phyloP scores from a whole-genome alignment of 2,888 invertebrate genomes.

The Thymelicus acteon region DNA sequence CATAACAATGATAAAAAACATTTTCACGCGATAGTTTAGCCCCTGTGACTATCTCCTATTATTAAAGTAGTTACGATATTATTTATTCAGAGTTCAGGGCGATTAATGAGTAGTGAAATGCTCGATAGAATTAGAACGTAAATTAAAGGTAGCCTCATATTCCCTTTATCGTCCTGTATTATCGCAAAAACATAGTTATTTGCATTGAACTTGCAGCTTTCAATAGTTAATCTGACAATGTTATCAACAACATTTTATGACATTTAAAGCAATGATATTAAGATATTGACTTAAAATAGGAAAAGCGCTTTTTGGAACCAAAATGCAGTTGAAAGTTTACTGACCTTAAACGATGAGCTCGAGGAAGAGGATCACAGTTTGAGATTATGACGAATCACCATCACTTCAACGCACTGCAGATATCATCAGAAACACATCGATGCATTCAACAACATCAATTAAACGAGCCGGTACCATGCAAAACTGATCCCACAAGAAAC shows the following conservation, averaged over 20 bases:
- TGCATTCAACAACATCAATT: constrained; percentile 40
- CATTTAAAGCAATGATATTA: too few species aligned
- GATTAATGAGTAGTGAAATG: constrained; percentile 48
- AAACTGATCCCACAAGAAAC: constrained; percentile 72
- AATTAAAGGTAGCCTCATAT: constrained; percentile 5
- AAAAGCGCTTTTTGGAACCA: neutral
- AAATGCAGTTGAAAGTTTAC: constrained; percentile 57
- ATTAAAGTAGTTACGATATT: constrained; percentile 47
- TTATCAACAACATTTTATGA: too few species aligned
- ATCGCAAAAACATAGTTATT: constrained; percentile 3
- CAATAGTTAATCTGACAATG: too few species aligned
- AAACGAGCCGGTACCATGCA: constrained; percentile 60
- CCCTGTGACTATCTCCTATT: constrained; percentile 44
- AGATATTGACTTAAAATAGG: too few species aligned
- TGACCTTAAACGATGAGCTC: constrained; percentile 59
- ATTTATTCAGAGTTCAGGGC: constrained; percentile 47
- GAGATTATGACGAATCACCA: constrained; percentile 51
- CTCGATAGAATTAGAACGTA: constrained; percentile 16
- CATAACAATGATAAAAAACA: constrained; percentile 49
- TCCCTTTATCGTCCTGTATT: neutral
- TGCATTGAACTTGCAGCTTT: neutral
- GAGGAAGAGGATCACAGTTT: constrained; percentile 38
- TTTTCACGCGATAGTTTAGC: constrained; percentile 51
- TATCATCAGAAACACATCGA: constrained; percentile 42
- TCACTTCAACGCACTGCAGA: constrained; percentile 56